Evolutionary conservation across 2,888 invertebrate genomes (phyloP).

Genomic region (Petrolisthes cinctipes): DNA sequence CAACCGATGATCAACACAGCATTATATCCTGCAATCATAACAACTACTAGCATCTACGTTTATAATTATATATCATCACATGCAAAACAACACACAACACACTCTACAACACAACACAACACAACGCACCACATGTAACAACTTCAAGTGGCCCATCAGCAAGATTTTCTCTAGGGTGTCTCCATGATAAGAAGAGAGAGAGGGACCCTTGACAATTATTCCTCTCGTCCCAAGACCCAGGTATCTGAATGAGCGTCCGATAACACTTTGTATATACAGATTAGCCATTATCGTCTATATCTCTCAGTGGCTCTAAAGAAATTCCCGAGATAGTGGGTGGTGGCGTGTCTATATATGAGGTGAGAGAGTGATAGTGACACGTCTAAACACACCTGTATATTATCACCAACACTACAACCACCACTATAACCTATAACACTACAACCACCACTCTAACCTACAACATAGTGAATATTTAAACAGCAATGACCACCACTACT

Average conservation of each 20-base stretch:
- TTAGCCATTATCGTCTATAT: constrained; percentile 26
- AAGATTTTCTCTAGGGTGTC: background rate
- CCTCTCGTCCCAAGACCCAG: background rate
- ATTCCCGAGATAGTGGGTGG: constrained; percentile 26
- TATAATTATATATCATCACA: no score
- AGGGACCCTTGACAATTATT: constrained; percentile 30
- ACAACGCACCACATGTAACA: background rate
- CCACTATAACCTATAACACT: no score
- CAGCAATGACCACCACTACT: no score
- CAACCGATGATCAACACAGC: no score
- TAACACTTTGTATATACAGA: constrained; percentile 49
- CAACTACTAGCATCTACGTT: no score
- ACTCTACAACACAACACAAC: no score
- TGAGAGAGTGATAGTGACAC: constrained; percentile 36
- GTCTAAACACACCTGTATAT: background rate
- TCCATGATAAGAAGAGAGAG: constrained; percentile 7
- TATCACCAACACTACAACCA: background rate
- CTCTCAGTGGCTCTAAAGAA: constrained; percentile 25
- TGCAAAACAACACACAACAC: no score
- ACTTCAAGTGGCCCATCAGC: background rate
- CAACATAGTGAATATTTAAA: no score
- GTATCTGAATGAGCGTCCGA: constrained; percentile 36
- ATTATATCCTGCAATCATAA: no score
- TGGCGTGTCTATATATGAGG: background rate
- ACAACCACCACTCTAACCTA: no score